Conservation (phyloP, 2,797 vertebrate species). For the Gadopsis bispinosus region DNA sequence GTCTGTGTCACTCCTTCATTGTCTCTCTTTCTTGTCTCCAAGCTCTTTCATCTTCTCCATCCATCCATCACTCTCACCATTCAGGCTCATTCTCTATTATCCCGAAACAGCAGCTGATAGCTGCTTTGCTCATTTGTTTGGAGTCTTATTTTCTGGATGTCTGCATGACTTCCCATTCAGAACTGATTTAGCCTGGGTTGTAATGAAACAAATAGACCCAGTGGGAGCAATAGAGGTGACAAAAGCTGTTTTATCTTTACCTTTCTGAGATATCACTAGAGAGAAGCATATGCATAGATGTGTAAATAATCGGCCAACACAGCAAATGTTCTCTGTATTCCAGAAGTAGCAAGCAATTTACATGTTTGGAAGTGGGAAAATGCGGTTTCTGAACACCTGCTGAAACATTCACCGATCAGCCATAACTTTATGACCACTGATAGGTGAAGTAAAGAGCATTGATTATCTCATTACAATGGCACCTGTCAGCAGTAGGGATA, state of each 20-base stretch:
- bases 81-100: constrained; percentile 31
- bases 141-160: constrained; percentile 53
- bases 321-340: constrained; percentile 29
- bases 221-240: constrained; percentile 60
- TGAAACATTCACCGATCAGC: constrained; percentile 1
- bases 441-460: too few relatives aligned
- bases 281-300: constrained; percentile 43
- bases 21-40: constrained; percentile 26
- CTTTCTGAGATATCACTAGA: constrained; percentile 33
- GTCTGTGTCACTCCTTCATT: constrained; percentile 1
- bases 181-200: constrained; percentile 48
- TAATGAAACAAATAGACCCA: constrained; percentile 62
- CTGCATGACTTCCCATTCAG: constrained; percentile 55
- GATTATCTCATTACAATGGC: too few relatives aligned
- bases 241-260: constrained; percentile 62
- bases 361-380: constrained; percentile 34
- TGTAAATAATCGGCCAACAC: constrained; percentile 50
- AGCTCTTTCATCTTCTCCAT: constrained; percentile 49
- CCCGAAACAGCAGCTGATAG: constrained; percentile 51
- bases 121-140: constrained; percentile 51
- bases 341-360: constrained; percentile 29
- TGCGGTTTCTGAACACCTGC: constrained; percentile 23
- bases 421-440: too few relatives aligned
- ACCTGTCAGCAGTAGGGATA: too few relatives aligned
- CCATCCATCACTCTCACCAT: constrained; percentile 29